A percentile compares a stretch with the other conserved stretches of the same genome.
phyloP scores from a whole-genome alignment of 2,797 vertebrate species.

The Esox masquinongy region DNA sequence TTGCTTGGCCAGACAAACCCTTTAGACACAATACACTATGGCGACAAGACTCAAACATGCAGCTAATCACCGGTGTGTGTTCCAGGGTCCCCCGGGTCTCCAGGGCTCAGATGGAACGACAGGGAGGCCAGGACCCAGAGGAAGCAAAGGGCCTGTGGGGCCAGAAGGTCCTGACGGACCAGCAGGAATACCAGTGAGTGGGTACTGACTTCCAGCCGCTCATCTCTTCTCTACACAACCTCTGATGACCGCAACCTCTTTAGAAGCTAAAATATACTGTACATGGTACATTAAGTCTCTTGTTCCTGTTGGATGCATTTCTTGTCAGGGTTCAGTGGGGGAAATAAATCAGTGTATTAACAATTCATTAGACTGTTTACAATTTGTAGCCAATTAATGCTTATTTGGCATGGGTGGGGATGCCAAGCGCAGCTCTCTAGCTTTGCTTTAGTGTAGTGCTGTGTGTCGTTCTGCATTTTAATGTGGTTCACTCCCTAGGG shows the following conservation, averaged over 20 bases:
- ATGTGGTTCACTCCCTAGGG: conserved; percentile 58
- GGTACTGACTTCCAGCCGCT: conserved; percentile 22
- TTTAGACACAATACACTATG: background rate
- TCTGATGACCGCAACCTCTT: background rate
- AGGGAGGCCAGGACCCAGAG: conserved; percentile 77
- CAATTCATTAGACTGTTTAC: background rate
- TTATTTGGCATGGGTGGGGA: background rate
- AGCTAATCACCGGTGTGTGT: background rate
- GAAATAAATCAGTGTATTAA: background rate
- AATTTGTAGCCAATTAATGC: background rate
- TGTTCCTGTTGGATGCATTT: background rate
- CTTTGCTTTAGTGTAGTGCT: background rate
- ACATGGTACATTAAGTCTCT: background rate
- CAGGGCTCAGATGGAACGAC: conserved; percentile 68
- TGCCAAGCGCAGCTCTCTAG: background rate
- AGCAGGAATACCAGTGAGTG: conserved; percentile 82
- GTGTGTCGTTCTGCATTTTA: background rate
- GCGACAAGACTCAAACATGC: background rate
- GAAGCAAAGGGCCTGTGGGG: conserved; percentile 76
- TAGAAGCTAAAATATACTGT: background rate
- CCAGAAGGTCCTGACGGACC: conserved; percentile 69
- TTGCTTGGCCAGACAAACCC: background rate
- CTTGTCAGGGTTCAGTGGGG: background rate
- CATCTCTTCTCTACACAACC: background rate
- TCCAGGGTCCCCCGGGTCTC: conserved; percentile 77